These are phyloP conservation scores for Antechinus flavipes DNA, from an alignment of 2,113 vertebrate genomes.

Conservation along the genomic window DNA sequence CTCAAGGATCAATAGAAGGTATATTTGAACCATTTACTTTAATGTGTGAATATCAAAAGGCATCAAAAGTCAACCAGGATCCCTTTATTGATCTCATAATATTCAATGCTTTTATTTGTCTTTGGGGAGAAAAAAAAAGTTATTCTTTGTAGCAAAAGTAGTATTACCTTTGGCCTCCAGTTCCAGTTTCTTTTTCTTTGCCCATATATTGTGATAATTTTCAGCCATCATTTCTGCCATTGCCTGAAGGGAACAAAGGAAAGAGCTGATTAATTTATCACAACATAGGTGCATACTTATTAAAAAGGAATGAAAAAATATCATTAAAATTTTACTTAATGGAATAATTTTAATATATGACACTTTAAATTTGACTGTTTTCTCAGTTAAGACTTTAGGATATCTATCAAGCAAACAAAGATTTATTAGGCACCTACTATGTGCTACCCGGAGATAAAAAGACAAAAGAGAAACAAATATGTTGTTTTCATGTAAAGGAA, in stretches of 20 bases:
- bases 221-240: constrained; percentile 98
- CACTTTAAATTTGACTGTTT: background rate
- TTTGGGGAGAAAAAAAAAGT: background rate
- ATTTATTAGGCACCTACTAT: background rate
- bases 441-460: background rate
- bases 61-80: background rate
- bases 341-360: background rate
- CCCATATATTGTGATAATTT: constrained; percentile 98
- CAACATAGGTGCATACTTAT: background rate
- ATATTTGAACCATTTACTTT: background rate
- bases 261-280: constrained; percentile 20
- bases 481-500: background rate
- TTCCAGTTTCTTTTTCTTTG: constrained; percentile 95
- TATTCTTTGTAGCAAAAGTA: background rate
- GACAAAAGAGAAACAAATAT: background rate
- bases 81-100: background rate
- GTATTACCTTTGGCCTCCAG: constrained; percentile 95
- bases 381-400: background rate
- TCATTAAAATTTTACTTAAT: background rate
- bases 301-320: background rate
- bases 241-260: constrained; percentile 84
- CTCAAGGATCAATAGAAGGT: background rate
- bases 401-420: background rate
- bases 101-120: background rate
- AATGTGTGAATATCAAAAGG: background rate